Evolutionary conservation across 2,888 invertebrate genomes (phyloP).

Genomic region (Limnephilus rhombicus): DNA sequence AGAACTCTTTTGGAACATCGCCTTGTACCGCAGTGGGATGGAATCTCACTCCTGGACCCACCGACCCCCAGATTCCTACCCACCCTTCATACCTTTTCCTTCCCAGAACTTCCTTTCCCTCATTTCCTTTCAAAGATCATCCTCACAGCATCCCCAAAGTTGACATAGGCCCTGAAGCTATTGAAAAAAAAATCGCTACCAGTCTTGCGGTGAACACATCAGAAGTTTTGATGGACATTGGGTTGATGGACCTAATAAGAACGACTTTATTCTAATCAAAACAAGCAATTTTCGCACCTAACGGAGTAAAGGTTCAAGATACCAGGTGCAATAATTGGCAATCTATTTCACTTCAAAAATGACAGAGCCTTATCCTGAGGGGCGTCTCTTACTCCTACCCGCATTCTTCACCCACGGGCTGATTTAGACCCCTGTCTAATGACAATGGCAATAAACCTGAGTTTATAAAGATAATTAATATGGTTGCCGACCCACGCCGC

Average conservation of each 20-base stretch:
- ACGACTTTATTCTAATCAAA: not conserved
- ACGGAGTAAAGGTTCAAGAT: not conserved
- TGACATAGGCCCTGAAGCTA: too few relatives aligned
- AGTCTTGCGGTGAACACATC: not conserved
- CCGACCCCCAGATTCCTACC: too few relatives aligned
- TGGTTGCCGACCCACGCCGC: slow-evolving; percentile 34
- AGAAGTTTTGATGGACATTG: not conserved
- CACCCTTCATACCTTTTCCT: too few relatives aligned
- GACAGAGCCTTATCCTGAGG: not conserved
- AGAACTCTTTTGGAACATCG: too few relatives aligned
- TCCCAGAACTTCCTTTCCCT: too few relatives aligned
- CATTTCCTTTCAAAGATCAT: too few relatives aligned
- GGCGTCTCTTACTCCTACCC: not conserved
- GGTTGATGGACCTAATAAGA: not conserved
- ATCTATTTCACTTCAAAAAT: not conserved
- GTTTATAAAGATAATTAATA: not conserved
- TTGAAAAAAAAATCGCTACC: too few relatives aligned
- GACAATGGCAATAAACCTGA: slow-evolving; percentile 4
- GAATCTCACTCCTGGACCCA: too few relatives aligned
- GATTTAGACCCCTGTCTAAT: not conserved
- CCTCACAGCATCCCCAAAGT: too few relatives aligned
- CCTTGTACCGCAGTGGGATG: too few relatives aligned
- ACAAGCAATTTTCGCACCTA: not conserved
- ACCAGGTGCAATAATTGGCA: not conserved
- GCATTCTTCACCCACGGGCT: not conserved